Base-by-base conservation (phyloP, 2,888 invertebrate species). In the Harpagoxenus sublaevis region DNA sequence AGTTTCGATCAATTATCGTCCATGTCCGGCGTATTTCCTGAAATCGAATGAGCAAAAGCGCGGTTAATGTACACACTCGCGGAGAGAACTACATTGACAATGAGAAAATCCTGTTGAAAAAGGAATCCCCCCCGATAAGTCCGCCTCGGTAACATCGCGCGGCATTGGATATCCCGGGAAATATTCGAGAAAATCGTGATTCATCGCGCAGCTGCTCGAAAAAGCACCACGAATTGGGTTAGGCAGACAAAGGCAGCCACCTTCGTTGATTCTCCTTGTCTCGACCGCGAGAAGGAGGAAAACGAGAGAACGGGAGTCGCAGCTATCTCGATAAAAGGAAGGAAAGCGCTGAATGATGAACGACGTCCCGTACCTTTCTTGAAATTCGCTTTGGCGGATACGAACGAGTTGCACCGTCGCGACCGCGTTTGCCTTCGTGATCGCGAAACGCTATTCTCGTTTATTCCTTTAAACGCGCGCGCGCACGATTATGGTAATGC, bases 351-450 rank as follows among this genome's bases (percentile, higher is more conserved):
- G 79, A 81, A 81, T 81, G 79, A 81, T 81, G 79, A 81, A 81
- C 79, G 79, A 81, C 79, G 48, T 79, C 48, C 57, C 74, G 35
- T 81, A 60, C 74, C 74, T 81, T 81, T 62, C 79, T 73, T 73
- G 79, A 81, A 81, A 81, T 81, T 81, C 79, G 79, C 74, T 81
- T 79, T 81, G 79, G 74, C 79, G 79, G 75, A 81, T 73, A 81
- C 57, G 75, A 74, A 81, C 48, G 60, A 81, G 79, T 74, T 57
- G 79, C 79, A 55, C 55, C 23, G 48, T 57, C 28, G 48, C 48
- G 79, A 60, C 74, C 65, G 74, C 79, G 60, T 81, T 81, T 81
- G 74, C 79, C 74, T 81, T 73, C 79, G 79, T 81, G 79, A 81
- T 81, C 79, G 73, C 74, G 60, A 74, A 81, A 73, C 74, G 74